Base-by-base conservation (phyloP, 1,140 invertebrate species). In the Leptoteleia sp. region DNA sequence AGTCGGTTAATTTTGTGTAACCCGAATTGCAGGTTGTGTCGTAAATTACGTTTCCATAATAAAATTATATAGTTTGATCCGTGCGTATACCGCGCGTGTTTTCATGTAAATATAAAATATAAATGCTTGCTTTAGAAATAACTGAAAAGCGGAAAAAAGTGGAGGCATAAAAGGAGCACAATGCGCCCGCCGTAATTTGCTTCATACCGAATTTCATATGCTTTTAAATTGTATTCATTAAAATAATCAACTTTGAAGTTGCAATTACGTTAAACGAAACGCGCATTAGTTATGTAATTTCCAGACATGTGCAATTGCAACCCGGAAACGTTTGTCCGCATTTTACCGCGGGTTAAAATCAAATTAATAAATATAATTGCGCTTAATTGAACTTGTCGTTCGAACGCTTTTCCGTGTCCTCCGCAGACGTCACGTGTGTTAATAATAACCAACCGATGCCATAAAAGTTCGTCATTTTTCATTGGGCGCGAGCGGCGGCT, bases 391-490 rank as follows among this genome's bases (percentile, higher is more conserved):
- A 16, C 22, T 33, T 22, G 4, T 22, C 61, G n/a, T 17, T 6
- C 6, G 4, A 55, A 9, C 43, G 42, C 31, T 17, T 16, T 52
- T 64, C 35, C 17, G 3, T 6, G n/a, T 29, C 3, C 8, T 25
- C 4, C 31, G 16, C 15, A 42, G 4, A 29, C 22, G 22, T 57
- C 25, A 42, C 17, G 9, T 3, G 8, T 3, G 25, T 62, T 62
- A 62, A 50, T 50, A 67, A 54, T 42, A 67, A 45, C 47, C 15
- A 45, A 35, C 45, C 11, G 31, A 57, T 38, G 40, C 25, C 7
- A 57, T 59, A 50, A 59, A 54, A 61, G 72, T 33, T 40, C 59
- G 62, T 78, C 52, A 81, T 64, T 84, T 80, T 83, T 82, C 77
- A 82, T 81, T 81, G n/a, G n/a, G n/a, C 27, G 19, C 13, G 27